These are phyloP conservation scores for Eurypyga helias DNA, from an alignment of 2,113 vertebrate genomes.

Conservation along the genomic window DNA sequence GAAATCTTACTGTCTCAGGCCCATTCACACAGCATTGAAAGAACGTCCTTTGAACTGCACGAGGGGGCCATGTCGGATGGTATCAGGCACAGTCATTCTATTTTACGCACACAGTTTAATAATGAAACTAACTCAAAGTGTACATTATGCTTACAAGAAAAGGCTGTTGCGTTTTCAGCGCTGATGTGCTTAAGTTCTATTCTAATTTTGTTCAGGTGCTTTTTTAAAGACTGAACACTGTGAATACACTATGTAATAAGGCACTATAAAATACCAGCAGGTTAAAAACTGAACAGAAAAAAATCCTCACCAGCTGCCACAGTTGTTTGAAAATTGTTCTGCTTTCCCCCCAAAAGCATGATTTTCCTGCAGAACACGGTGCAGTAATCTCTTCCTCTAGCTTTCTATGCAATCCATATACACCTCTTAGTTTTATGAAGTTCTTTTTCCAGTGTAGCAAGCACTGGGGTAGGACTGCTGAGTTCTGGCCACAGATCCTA, in stretches of 20 bases:
- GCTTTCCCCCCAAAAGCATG: neutral
- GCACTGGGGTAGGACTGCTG: neutral
- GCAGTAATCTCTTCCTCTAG: neutral
- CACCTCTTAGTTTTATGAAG: neutral
- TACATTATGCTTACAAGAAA: slow-evolving; percentile 52
- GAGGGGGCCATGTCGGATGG: neutral
- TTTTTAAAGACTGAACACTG: neutral
- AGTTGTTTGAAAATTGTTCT: neutral
- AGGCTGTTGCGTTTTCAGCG: slow-evolving; percentile 1
- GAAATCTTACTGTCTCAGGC: neutral
- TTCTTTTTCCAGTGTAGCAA: neutral
- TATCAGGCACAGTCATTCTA: neutral
- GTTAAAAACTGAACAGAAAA: neutral
- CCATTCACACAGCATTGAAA: neutral
- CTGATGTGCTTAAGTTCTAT: neutral
- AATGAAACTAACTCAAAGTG: slow-evolving; percentile 37
- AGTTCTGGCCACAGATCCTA: neutral
- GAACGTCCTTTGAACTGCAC: neutral
- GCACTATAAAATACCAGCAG: neutral
- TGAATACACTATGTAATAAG: neutral
- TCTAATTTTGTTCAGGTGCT: neutral
- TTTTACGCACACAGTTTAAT: neutral
- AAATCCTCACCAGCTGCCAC: neutral
- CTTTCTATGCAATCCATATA: neutral
- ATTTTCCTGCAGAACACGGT: neutral